Evolutionary conservation across 1,140 invertebrate genomes (phyloP), one percentile per base, ranked within the genome.

Genomic region (Cydia pomonella): DNA sequence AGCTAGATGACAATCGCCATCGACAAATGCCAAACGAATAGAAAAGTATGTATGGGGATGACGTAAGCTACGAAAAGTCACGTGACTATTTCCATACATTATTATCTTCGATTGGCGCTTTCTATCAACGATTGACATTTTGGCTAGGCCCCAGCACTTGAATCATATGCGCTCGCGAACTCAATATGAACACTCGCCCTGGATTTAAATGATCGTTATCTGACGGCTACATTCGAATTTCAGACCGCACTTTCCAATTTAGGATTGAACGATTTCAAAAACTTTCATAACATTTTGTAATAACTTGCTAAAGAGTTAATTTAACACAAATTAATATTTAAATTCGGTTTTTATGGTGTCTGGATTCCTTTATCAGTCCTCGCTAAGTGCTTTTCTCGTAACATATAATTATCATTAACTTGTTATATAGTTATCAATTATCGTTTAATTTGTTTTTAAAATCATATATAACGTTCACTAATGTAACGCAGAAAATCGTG

Each of bases 391-490:
- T 21, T 59, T 59, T 59, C 53, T 59, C 53, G 53, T 59, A 59
- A 59, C 21, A n/a, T 59, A 18, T 59, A 59, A 59, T 59, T 59
- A 59, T 0, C n/a, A 12, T 21, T 59, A 23, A 59, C 18, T 59
- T 59, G 53, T 59, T 59, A 59, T 50, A 50, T 50, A 50, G 47
- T 50, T 50, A 59, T 59, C 21, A 59, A 59, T 59, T 59, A 59
- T 12, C 53, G n/a, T 59, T 59, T 59, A 59, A 59, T 23, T 10
- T 59, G 53, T 23, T 59, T 18, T 23, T 59, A 59, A 59, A 50
- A 50, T 50, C 41, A 18, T 53, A 53, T 53, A 18, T 4, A n/a
- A 53, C 21, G 53, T 18, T 53, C 1, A 59, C 21, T 59, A 7
- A 59, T 23, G 21, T 23, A 59, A 59, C 21, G 18, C n/a, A n/a